Conservation (phyloP, 2,888 invertebrate genomes). For the Callyntrura sp. region DNA sequence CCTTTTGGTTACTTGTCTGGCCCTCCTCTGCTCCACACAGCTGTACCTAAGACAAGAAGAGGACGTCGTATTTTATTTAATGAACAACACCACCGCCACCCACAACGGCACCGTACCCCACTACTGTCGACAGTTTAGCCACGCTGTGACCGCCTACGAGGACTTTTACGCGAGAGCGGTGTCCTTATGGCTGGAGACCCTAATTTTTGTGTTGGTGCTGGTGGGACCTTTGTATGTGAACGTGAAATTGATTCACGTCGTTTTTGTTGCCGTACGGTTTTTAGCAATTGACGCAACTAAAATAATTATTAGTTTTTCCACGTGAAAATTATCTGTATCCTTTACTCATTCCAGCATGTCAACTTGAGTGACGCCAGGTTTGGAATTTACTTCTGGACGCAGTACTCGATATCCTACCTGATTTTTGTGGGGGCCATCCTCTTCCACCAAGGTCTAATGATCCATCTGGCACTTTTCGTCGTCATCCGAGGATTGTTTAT, state of each 20-base stretch:
- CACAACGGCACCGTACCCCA: neutral
- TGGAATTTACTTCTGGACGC: neutral
- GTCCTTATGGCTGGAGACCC: neutral
- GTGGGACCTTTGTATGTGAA: neutral
- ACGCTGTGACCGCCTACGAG: neutral
- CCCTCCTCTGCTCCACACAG: neutral
- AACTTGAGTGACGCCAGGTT: neutral
- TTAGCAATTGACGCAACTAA: neutral
- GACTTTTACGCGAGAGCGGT: neutral
- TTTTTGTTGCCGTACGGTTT: neutral
- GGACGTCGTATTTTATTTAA: neutral
- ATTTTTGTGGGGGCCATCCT: neutral
- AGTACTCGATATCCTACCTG: neutral
- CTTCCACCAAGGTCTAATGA: conserved; percentile 13
- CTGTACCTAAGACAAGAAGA: neutral
- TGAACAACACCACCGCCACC: neutral
- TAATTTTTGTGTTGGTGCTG: neutral
- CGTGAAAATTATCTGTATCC: neutral
- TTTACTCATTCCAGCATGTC: neutral
- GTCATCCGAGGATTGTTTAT: neutral
- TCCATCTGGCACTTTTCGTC: neutral
- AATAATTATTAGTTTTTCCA: neutral
- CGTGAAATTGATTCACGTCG: neutral
- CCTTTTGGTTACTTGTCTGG: neutral
- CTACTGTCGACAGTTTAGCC: neutral